A percentile compares a stretch with the other conserved stretches of the same genome.
Evolutionary conservation across 2,797 vertebrate genomes (phyloP).

Genomic region (Xenopus petersii): DNA sequence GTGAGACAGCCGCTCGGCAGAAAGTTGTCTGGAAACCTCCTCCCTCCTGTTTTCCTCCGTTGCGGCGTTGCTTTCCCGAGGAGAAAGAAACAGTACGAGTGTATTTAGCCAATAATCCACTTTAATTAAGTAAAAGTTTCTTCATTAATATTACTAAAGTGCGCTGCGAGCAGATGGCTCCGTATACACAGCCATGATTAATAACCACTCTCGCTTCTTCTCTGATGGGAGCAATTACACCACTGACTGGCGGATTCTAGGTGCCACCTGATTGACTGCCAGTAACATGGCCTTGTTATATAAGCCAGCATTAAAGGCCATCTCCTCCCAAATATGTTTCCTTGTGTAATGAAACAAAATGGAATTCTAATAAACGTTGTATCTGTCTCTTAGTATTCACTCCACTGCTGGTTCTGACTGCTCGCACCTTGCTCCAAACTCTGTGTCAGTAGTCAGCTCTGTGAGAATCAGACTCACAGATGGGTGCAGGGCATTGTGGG

Average conservation of each 20-base stretch:
- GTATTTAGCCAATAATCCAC: slow-evolving; percentile 47
- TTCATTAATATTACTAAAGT: slow-evolving; percentile 43
- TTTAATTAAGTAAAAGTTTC: slow-evolving; percentile 54
- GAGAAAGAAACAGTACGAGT: slow-evolving; percentile 15
- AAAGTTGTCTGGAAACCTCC: slow-evolving; percentile 18
- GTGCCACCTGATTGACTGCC: no score
- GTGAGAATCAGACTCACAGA: no score
- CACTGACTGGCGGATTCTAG: neutral
- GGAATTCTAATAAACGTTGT: no score
- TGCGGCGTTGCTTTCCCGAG: slow-evolving; percentile 26
- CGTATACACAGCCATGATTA: neutral
- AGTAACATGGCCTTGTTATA: no score
- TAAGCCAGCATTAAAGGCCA: no score
- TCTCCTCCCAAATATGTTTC: no score
- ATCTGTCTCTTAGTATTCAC: no score
- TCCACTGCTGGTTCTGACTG: no score
- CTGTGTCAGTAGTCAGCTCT: no score
- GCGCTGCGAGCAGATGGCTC: slow-evolving; percentile 41
- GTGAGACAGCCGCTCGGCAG: slow-evolving; percentile 31
- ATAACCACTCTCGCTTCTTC: neutral
- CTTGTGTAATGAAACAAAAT: no score
- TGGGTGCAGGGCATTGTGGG: no score
- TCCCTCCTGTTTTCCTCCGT: slow-evolving; percentile 8
- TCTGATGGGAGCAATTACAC: neutral
- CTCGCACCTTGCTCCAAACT: no score